Percentiles rank a stretch among this genome's conserved stretches.
Evolutionary conservation across 2,888 invertebrate species (phyloP).

Genomic region (Morpho achilles): DNA sequence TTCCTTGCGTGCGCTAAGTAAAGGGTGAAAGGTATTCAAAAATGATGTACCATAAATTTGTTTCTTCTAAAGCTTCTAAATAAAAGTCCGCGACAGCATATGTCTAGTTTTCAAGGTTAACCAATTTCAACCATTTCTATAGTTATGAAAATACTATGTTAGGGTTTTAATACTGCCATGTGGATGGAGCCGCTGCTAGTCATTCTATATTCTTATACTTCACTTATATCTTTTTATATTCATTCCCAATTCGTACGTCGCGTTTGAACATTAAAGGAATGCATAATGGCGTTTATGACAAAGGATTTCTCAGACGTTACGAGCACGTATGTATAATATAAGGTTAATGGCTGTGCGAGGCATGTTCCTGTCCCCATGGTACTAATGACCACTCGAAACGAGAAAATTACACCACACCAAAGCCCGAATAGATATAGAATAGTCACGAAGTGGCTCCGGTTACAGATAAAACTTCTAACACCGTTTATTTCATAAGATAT

Average conservation of each 20-base stretch:
- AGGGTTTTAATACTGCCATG: too few species aligned
- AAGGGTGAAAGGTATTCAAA: too few species aligned
- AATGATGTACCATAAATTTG: too few species aligned
- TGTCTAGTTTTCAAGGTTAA: too few species aligned
- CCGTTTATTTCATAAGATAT: constrained; percentile 29
- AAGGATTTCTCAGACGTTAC: constrained; percentile 19
- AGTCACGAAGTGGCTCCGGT: constrained; percentile 61
- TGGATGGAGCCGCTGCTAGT: too few species aligned
- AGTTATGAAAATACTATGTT: too few species aligned
- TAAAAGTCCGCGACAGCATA: too few species aligned
- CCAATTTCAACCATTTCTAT: too few species aligned
- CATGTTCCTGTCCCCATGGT: constrained; percentile 59
- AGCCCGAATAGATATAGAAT: constrained; percentile 50
- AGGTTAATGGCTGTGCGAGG: constrained; percentile 64
- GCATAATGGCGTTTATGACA: constrained; percentile 18
- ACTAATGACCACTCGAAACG: constrained; percentile 74
- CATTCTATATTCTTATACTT: too few species aligned
- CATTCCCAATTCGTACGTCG: not conserved
- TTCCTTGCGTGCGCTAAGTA: too few species aligned
- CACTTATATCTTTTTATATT: not conserved
- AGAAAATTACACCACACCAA: constrained; percentile 63
- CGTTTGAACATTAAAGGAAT: constrained; percentile 12
- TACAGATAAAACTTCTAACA: constrained; percentile 37
- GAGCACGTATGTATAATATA: constrained; percentile 46
- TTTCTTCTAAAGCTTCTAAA: too few species aligned